Evolutionary conservation across 2,888 invertebrate genomes (phyloP), one percentile per base, ranked within the genome.

Genomic region (Adelognathus sp.): DNA sequence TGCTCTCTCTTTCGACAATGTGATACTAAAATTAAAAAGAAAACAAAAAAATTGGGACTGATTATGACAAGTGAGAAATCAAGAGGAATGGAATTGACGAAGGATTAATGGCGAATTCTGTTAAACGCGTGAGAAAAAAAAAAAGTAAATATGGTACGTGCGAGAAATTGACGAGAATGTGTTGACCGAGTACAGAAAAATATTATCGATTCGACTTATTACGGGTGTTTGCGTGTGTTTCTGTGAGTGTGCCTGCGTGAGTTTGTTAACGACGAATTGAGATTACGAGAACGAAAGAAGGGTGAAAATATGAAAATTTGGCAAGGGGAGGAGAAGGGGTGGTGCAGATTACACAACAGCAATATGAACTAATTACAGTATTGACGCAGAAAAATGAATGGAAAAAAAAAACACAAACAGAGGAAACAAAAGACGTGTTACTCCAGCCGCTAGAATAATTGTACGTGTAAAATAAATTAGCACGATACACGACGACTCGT

Each of bases 281-380:
- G 67, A 58, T 69, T 69, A 61, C 29, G 16, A 56, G 41, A 3
- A 27, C 54, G 31, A 18, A 24, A 50, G 46, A n/a, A n/a, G 54
- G 61, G 9, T 24, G 41, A n/a, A n/a, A n/a, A n/a, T n/a, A n/a
- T n/a, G n/a, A n/a, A n/a, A n/a, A 5, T 14, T 31, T 39, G 24
- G 0, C 7, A 29, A 36, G 63, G 52, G 60, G 33, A 33, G n/a
- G 60, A 41, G 50, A 64, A 58, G 3, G 46, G 66, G 46, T 36
- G 60, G 56, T 44, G 63, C 84, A 83, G 83, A 85, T 86, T 75
- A 85, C 76, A 82, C 88, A 87, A 90, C 91, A 91, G 92, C 92
- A 92, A 92, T 91, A 91, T 90, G 90, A 90, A 91, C 90, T 90
- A 90, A 91, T n/a, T 89, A 89, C 90, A 89, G 88, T 91, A 89